Conservation (phyloP, 2,888 invertebrate species). For the Zonitis immaculata region DNA sequence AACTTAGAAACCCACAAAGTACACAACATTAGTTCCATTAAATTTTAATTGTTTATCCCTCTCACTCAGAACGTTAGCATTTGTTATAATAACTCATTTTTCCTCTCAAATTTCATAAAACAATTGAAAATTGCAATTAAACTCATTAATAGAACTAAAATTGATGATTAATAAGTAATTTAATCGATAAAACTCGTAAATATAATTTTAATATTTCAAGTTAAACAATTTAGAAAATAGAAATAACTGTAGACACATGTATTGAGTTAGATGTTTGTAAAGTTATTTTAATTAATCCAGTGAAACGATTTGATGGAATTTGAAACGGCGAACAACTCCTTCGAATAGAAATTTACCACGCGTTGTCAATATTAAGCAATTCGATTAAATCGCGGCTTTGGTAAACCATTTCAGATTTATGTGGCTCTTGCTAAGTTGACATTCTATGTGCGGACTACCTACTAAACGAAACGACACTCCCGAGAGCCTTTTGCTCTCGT, state of each 20-base stretch:
- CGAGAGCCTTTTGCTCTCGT: slow-evolving; percentile 38
- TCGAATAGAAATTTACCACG: slow-evolving; percentile 33
- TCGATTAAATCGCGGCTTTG: slow-evolving; percentile 40
- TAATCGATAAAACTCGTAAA: background rate
- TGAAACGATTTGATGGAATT: slow-evolving; percentile 30
- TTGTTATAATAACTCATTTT: background rate
- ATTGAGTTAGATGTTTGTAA: slow-evolving; percentile 2
- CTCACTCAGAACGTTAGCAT: background rate
- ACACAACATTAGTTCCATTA: background rate
- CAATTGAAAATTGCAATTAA: background rate
- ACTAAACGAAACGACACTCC: slow-evolving; percentile 36
- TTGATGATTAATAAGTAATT: background rate
- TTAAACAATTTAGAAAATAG: slow-evolving; percentile 10
- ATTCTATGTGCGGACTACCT: slow-evolving; percentile 34
- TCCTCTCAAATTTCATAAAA: background rate
- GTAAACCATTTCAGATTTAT: slow-evolving; percentile 39
- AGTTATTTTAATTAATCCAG: slow-evolving; percentile 23
- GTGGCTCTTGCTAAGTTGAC: slow-evolving; percentile 34
- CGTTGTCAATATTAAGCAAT: slow-evolving; percentile 43
- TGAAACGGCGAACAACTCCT: slow-evolving; percentile 25
- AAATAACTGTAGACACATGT: slow-evolving; percentile 14
- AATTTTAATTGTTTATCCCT: background rate
- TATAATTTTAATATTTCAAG: background rate
- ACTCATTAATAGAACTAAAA: background rate
- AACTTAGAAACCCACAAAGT: background rate